Conservation (phyloP, 2,888 invertebrate species). For the Orchesellides sinensis region DNA sequence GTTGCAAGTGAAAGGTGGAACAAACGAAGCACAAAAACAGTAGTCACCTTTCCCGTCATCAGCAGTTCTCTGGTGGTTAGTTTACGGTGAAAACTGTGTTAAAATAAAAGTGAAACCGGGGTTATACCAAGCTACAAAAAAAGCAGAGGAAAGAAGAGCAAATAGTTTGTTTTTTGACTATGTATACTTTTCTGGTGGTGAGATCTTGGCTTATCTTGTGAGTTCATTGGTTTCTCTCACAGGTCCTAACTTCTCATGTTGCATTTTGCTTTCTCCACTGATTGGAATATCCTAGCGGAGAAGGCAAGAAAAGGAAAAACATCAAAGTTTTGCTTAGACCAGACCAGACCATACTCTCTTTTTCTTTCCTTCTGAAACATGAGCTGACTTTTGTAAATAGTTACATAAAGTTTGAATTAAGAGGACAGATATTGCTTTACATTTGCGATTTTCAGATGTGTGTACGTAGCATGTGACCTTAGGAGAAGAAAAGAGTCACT, state of each 20-base stretch:
- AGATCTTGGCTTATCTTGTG: constrained; percentile 28
- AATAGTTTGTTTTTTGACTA: constrained; percentile 36
- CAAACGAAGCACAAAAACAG: background rate
- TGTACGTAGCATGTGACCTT: background rate
- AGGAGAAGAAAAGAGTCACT: too few species aligned
- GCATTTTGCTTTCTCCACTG: constrained; percentile 15
- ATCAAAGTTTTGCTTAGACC: background rate
- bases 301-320: background rate
- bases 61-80: background rate
- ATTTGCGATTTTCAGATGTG: constrained; percentile 39
- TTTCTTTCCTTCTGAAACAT: constrained; percentile 45
- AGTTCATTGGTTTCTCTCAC: constrained; percentile 43
- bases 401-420: constrained; percentile 55
- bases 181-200: background rate
- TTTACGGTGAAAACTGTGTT: background rate
- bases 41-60: constrained; percentile 20
- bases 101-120: background rate
- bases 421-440: constrained; percentile 53
- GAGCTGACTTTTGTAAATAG: constrained; percentile 45
- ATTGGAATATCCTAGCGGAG: constrained; percentile 36
- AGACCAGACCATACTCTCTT: background rate
- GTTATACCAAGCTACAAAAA: constrained; percentile 11
- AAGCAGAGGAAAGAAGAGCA: constrained; percentile 16
- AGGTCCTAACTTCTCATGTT: constrained; percentile 32
- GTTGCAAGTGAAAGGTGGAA: background rate